phyloP scores from a whole-genome alignment of 2,888 invertebrate genomes.

The Minunthozetes semirufus region DNA sequence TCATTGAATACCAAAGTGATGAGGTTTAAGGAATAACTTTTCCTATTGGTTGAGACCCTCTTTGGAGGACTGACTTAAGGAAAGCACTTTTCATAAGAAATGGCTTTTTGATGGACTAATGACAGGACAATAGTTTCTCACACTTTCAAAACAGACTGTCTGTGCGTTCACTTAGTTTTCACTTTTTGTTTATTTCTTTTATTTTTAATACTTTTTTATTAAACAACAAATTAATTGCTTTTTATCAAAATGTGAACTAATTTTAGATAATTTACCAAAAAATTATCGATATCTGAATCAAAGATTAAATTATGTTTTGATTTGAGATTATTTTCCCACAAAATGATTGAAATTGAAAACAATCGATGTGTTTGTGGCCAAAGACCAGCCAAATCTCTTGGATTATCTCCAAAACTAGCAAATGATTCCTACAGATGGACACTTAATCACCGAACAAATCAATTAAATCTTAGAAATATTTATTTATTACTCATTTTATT shows the following conservation, averaged over 20 bases:
- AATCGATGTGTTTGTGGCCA: too few relatives aligned
- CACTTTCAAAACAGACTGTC: too few relatives aligned
- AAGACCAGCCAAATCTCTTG: background rate
- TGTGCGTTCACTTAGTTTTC: too few relatives aligned
- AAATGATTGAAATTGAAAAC: too few relatives aligned
- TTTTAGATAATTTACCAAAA: too few relatives aligned
- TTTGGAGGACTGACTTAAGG: slow-evolving; percentile 1
- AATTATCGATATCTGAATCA: too few relatives aligned
- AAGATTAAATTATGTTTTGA: too few relatives aligned
- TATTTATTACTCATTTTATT: slow-evolving; percentile 16
- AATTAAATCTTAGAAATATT: background rate
- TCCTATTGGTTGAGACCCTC: background rate
- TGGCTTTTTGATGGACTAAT: slow-evolving; percentile 16
- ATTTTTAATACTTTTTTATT: background rate
- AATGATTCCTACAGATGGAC: background rate
- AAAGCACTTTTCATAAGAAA: background rate
- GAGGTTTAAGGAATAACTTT: background rate
- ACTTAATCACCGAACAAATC: background rate
- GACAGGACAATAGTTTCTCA: slow-evolving; percentile 15
- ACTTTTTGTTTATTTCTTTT: background rate
- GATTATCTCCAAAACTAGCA: background rate
- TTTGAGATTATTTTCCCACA: too few relatives aligned
- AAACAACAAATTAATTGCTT: background rate
- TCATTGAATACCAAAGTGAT: background rate
- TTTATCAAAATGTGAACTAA: background rate